phyloP scores from a whole-genome alignment of 2,797 vertebrate genomes.

The Atherinosoma microstoma region DNA sequence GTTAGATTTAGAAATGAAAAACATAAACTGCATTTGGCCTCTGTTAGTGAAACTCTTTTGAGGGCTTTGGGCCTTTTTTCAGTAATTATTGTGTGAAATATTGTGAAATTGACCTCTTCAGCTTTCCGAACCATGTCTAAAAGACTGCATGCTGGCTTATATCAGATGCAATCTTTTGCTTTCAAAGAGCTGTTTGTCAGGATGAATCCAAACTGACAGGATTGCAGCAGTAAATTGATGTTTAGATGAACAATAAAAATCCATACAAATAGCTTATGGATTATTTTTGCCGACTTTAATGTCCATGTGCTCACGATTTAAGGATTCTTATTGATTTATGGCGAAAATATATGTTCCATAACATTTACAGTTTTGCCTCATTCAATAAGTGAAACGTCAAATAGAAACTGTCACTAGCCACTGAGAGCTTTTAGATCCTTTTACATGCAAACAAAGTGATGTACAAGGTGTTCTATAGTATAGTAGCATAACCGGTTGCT shows the following conservation, averaged over 20 bases:
- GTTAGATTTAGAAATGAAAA: conserved; percentile 9
- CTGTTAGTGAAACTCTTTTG: conserved; percentile 14
- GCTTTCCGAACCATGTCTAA: conserved; percentile 30
- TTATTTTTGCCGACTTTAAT: conserved; percentile 35
- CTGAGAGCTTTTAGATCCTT: no score
- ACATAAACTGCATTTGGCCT: conserved; percentile 10
- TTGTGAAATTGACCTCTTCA: conserved; percentile 50
- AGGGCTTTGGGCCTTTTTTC: conserved; percentile 29
- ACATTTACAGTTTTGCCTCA: no score
- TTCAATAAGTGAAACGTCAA: no score
- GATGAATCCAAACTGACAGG: conserved; percentile 59
- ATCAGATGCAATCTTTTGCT: conserved; percentile 35
- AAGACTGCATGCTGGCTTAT: conserved; percentile 43
- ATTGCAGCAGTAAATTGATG: conserved; percentile 58
- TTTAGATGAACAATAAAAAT: conserved; percentile 67
- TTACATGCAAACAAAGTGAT: no score
- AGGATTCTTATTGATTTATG: no score
- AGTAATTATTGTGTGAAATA: conserved; percentile 47
- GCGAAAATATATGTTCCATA: no score
- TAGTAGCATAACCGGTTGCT: no score
- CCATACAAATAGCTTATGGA: conserved; percentile 43
- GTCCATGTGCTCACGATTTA: background rate
- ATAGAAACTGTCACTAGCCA: no score
- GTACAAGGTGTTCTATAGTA: no score
- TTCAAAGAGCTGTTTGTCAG: conserved; percentile 41